Evolutionary conservation across 2,888 invertebrate species (phyloP).

Genomic region (Gibbula magus): DNA sequence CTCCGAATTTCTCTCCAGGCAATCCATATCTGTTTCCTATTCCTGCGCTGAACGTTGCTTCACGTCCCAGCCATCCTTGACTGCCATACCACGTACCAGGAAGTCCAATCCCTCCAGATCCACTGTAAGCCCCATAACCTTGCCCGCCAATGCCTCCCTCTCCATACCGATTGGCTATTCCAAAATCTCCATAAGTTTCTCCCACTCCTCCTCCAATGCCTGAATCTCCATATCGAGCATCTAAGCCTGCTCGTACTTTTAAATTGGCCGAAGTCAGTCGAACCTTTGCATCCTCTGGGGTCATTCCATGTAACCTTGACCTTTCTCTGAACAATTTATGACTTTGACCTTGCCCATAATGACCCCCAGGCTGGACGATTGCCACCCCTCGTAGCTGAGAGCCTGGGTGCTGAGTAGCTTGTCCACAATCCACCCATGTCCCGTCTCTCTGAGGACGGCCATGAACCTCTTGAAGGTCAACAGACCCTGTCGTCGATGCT

Average conservation of each 20-base stretch:
- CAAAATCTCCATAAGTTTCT: constrained; percentile 21
- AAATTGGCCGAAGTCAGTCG: neutral
- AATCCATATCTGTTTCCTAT: constrained; percentile 10
- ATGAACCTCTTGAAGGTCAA: no score
- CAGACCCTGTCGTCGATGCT: constrained; percentile 34
- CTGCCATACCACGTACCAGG: constrained; percentile 24
- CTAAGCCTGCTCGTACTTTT: neutral
- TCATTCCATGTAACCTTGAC: no score
- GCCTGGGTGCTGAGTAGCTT: constrained; percentile 35
- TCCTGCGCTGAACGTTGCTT: neutral
- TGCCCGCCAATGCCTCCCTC: constrained; percentile 26
- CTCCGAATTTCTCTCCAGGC: neutral
- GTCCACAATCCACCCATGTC: constrained; percentile 44
- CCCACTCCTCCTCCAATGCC: constrained; percentile 22
- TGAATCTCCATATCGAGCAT: neutral
- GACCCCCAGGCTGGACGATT: neutral
- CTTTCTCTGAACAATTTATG: neutral
- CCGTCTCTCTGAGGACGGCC: no score
- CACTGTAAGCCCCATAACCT: constrained; percentile 10
- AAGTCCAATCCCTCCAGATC: neutral
- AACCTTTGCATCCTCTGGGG: neutral
- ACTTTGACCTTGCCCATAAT: neutral
- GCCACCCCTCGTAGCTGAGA: constrained; percentile 39
- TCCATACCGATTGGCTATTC: constrained; percentile 26
- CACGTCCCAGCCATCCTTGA: constrained; percentile 27